These are phyloP conservation scores for Gadopsis bispinosus DNA, from an alignment of 2,797 vertebrate genomes.

Conservation along the genomic window DNA sequence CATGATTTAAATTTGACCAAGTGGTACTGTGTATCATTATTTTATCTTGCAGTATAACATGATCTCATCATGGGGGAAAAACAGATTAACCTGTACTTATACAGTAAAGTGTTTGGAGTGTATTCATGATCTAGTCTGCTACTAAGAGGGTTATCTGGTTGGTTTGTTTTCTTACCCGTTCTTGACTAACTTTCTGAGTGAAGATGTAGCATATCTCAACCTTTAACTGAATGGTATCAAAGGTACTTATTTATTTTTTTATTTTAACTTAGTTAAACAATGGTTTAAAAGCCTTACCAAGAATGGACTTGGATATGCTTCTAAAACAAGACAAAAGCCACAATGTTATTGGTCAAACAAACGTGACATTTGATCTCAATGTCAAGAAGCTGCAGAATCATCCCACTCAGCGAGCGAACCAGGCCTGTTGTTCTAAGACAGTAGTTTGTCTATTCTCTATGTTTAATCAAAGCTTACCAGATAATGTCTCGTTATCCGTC, in stretches of 20 bases:
- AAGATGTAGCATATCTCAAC: neutral
- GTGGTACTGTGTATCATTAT: neutral
- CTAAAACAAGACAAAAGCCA: neutral
- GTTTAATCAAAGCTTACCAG: conserved; percentile 4
- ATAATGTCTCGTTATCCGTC: neutral
- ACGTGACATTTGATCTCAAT: conserved; percentile 25
- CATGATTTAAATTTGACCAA: neutral
- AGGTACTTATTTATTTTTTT: no score
- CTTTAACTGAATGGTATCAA: neutral
- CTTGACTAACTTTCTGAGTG: neutral
- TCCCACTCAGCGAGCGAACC: neutral
- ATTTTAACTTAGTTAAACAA: neutral
- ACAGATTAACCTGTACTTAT: neutral
- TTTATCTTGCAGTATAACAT: neutral
- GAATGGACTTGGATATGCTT: neutral
- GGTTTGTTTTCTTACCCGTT: conserved; percentile 1
- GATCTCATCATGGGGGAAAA: neutral
- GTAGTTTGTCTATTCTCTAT: neutral
- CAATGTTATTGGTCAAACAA: conserved; percentile 22
- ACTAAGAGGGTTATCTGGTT: neutral
- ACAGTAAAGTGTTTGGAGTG: neutral
- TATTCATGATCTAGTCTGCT: neutral
- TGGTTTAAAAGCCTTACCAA: neutral
- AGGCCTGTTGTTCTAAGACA: neutral
- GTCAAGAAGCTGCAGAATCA: conserved; percentile 12